A percentile compares a stretch with the other conserved stretches of the same genome.
Evolutionary conservation across 2,113 vertebrate species (phyloP).

Genomic region (Chaenocephalus aceratus): DNA sequence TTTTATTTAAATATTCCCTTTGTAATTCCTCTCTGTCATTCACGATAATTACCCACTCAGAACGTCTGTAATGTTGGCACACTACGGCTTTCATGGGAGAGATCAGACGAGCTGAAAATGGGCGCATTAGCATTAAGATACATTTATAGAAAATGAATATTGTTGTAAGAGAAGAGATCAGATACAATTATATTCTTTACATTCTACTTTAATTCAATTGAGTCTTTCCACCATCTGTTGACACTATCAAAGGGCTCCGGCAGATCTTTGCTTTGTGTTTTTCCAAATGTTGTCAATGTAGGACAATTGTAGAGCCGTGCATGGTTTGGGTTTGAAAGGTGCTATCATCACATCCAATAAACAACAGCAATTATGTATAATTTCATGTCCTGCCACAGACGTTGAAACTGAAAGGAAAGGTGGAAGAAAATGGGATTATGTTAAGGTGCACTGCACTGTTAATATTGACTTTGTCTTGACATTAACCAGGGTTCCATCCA

Average conservation of each 20-base stretch:
- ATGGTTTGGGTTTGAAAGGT: conserved; percentile 68
- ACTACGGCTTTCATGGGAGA: not conserved
- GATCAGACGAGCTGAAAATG: not conserved
- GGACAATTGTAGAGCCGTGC: conserved; percentile 72
- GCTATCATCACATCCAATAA: conserved; percentile 76
- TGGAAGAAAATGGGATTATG: conserved; percentile 38
- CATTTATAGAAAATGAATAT: not conserved
- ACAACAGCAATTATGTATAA: conserved; percentile 75
- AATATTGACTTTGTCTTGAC: conserved; percentile 5
- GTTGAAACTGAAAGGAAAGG: conserved; percentile 64
- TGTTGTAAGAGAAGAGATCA: not conserved
- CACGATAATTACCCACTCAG: not conserved
- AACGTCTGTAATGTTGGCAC: conserved; percentile 1
- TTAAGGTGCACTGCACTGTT: not conserved
- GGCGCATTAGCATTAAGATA: not conserved
- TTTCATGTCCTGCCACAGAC: conserved; percentile 65
- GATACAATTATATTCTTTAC: not conserved
- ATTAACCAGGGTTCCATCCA: not conserved
- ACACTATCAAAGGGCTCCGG: conserved; percentile 16
- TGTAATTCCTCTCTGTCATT: not conserved
- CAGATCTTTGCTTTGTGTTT: conserved; percentile 32
- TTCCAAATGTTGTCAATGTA: conserved; percentile 63
- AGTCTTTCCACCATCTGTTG: conserved; percentile 17
- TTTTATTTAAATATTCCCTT: conserved; percentile 1
- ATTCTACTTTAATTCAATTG: not conserved